Evolutionary conservation across 53 echinoderm and acorn worm species (phyloP).

Genomic region (Mesocentrotus franciscanus): DNA sequence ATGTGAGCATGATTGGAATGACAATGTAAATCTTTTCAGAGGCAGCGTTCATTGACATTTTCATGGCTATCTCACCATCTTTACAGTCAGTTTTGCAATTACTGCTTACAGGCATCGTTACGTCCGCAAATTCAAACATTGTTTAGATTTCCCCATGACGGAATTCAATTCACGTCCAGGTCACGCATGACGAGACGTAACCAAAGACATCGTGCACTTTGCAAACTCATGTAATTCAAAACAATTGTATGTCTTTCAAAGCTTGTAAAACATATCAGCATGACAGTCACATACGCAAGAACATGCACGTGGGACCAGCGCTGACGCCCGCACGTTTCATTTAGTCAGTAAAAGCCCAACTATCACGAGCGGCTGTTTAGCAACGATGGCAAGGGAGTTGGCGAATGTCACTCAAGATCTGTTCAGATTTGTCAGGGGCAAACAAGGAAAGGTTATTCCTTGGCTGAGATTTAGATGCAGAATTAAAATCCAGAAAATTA

Average conservation of each 20-base stretch:
- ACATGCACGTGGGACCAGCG: conserved; percentile 14
- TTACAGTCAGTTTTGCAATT: not conserved
- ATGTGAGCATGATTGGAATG: not conserved
- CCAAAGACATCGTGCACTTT: conserved; percentile 33
- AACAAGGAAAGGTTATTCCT: conserved; percentile 29
- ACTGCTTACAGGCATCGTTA: not conserved
- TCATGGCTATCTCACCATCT: not conserved
- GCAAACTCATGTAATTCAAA: conserved; percentile 3
- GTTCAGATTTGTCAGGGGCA: conserved; percentile 4
- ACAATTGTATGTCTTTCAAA: conserved; percentile 29
- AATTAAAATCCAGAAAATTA: not conserved
- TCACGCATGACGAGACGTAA: not conserved
- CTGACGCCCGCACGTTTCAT: conserved; percentile 31
- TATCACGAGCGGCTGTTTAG: conserved; percentile 39
- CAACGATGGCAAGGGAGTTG: not conserved
- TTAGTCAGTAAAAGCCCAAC: conserved; percentile 14
- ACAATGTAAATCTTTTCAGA: not conserved
- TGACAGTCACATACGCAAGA: conserved; percentile 43
- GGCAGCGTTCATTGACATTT: not conserved
- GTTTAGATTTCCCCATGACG: not conserved
- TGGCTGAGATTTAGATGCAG: not conserved
- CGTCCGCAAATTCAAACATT: not conserved
- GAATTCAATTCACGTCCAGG: conserved; percentile 9
- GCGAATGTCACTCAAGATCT: conserved; percentile 33
- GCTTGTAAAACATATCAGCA: conserved; percentile 48